Evolutionary conservation across 1,140 invertebrate genomes (phyloP), one percentile per base, ranked within the genome.

Genomic region (Drosophila pseudoananassae): DNA sequence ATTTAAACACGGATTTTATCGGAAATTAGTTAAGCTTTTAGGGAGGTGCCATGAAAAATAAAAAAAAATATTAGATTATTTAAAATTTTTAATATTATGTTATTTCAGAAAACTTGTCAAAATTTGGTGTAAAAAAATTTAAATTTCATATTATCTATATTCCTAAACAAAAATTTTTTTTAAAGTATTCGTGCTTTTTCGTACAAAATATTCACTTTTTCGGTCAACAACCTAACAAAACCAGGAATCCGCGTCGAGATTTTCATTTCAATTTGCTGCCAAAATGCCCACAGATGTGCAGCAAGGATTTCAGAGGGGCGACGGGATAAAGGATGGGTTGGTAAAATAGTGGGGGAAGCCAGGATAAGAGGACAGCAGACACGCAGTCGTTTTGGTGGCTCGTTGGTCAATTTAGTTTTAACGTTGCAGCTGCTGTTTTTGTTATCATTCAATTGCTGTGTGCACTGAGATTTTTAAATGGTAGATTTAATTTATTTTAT

Each of bases 191-290:
- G n/a, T n/a, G n/a, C n/a, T n/a, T n/a, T n/a, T n/a, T n/a, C n/a
- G n/a, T n/a, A n/a, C n/a, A 15, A 17, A 65, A 54, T 38, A 9
- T 7, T 12, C 7, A 64, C 69, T 78, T 87, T 87, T 87, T 87
- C 78, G 45, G 56, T 33, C 51, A 9, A 36, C 38, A 45, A 63
- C 40, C 73, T 76, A 59, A 17, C 52, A 88, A 82, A 88, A 71
- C 71, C 65, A 64, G 63, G 51, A 80, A 71, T 78, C 65, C 69
- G 61, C 83, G 70, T 57, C 46, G 75, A 64, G 65, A 65, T 88
- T 82, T 87, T 87, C 83, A 88, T 88, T 88, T 87, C 75, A 87
- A 87, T 83, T 88, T 88, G 74, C 64, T 68, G 65, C 52, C 78
- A 59, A 69, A 82, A 66, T 65, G 59, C 69, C 57, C 55, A 43